phyloP scores from a whole-genome alignment of 2,888 invertebrate species.

The Hirtodrosophila alboralis region DNA sequence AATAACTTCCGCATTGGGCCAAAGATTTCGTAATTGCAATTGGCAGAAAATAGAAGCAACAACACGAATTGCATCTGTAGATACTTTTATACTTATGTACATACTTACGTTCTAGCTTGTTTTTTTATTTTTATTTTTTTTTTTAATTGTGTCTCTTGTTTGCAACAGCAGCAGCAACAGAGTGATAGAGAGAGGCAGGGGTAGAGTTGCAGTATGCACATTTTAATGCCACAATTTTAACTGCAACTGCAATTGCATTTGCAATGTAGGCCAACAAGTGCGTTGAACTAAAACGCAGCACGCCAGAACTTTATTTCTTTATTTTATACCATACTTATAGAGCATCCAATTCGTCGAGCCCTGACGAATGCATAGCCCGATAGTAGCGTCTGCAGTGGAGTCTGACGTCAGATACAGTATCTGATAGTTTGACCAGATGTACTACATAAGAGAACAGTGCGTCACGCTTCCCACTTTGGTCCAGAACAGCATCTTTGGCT shows the following conservation, averaged over 20 bases:
- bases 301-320: conserved; percentile 28
- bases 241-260: conserved; percentile 15
- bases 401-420: conserved; percentile 36
- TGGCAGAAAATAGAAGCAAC: conserved; percentile 41
- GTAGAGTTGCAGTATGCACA: conserved; percentile 28
- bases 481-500: conserved; percentile 1
- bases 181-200: background rate
- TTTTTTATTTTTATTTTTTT: conserved; percentile 8
- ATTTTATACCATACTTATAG: conserved; percentile 2
- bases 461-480: conserved; percentile 4
- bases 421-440: conserved; percentile 21
- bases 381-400: conserved; percentile 7
- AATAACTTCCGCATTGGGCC: conserved; percentile 58
- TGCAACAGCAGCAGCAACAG: conserved; percentile 1
- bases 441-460: conserved; percentile 7
- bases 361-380: conserved; percentile 15
- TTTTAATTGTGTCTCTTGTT: conserved; percentile 50
- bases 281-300: conserved; percentile 75
- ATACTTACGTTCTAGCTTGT: conserved; percentile 22
- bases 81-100: conserved; percentile 20
- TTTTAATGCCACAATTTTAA: conserved; percentile 18
- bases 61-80: conserved; percentile 14
- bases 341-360: conserved; percentile 31
- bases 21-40: conserved; percentile 62
- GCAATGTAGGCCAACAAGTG: conserved; percentile 81